Conservation (phyloP, 2,888 invertebrate genomes). For the Phanerotoma sp. region DNA sequence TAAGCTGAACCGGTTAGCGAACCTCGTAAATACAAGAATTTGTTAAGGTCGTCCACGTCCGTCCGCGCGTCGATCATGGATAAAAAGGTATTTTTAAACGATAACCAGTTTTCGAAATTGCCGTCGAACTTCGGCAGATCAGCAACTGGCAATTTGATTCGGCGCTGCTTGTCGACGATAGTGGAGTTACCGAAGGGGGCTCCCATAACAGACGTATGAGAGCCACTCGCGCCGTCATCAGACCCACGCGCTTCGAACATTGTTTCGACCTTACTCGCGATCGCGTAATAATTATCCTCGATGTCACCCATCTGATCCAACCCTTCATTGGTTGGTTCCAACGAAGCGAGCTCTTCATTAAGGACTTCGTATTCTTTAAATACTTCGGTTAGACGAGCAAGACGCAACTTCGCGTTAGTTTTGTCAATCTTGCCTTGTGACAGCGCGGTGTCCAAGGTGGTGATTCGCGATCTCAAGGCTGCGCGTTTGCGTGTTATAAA, state of each 20-base stretch:
- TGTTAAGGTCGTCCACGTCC: conserved; percentile 23
- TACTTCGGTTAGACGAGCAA: conserved; percentile 1
- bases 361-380: no score
- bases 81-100: conserved; percentile 24
- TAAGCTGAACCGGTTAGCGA: conserved; percentile 19
- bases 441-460: no score
- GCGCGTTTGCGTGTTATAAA: no score
- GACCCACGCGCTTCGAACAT: background rate
- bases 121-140: conserved; percentile 31
- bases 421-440: no score
- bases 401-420: background rate
- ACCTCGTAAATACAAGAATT: conserved; percentile 25
- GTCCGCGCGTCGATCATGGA: conserved; percentile 25
- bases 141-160: conserved; percentile 18
- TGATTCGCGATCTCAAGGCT: no score
- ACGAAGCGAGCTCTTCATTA: background rate
- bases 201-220: background rate
- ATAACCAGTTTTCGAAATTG: conserved; percentile 25
- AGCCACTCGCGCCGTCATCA: background rate
- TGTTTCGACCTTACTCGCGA: background rate
- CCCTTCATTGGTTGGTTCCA: background rate
- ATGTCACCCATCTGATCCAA: background rate
- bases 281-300: conserved; percentile 5
- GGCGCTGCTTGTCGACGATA: conserved; percentile 13
- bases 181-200: conserved; percentile 4